These are phyloP conservation scores for Oscheius onirici DNA, from an alignment of 2,888 invertebrate species.

Conservation along the genomic window DNA sequence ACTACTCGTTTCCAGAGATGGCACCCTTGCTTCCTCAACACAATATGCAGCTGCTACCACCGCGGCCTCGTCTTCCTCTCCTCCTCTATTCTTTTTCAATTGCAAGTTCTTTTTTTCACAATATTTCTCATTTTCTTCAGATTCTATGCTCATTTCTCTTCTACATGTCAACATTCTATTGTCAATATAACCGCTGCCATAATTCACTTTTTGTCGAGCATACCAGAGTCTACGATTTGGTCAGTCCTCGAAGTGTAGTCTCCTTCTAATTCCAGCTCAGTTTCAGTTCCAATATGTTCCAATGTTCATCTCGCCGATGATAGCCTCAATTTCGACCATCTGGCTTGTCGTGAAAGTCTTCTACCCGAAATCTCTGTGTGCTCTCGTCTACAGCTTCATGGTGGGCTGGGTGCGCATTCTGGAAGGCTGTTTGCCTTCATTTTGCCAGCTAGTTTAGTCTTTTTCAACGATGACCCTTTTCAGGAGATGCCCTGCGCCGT, in stretches of 20 bases:
- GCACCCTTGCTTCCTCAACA: slow-evolving; percentile 25
- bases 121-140: slow-evolving; percentile 39
- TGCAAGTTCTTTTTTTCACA: slow-evolving; percentile 36
- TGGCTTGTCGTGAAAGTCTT: slow-evolving; percentile 61
- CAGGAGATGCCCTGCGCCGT: slow-evolving; percentile 69
- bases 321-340: slow-evolving; percentile 50
- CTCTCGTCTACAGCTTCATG: slow-evolving; percentile 59
- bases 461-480: slow-evolving; percentile 3
- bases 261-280: neutral
- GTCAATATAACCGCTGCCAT: slow-evolving; percentile 42
- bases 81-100: slow-evolving; percentile 51
- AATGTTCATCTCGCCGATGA: slow-evolving; percentile 54
- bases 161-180: slow-evolving; percentile 57
- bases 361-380: slow-evolving; percentile 52
- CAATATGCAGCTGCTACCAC: slow-evolving; percentile 15
- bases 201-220: slow-evolving; percentile 19
- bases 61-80: slow-evolving; percentile 39
- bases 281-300: slow-evolving; percentile 58
- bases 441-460: neutral
- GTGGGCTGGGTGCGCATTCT: slow-evolving; percentile 41
- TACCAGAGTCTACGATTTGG: slow-evolving; percentile 15
- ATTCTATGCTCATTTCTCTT: slow-evolving; percentile 53
- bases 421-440: neutral
- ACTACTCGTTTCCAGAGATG: neutral
- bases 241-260: neutral